These are phyloP conservation scores for Prinia subflava DNA, from an alignment of 2,113 vertebrate species.

Conservation along the genomic window DNA sequence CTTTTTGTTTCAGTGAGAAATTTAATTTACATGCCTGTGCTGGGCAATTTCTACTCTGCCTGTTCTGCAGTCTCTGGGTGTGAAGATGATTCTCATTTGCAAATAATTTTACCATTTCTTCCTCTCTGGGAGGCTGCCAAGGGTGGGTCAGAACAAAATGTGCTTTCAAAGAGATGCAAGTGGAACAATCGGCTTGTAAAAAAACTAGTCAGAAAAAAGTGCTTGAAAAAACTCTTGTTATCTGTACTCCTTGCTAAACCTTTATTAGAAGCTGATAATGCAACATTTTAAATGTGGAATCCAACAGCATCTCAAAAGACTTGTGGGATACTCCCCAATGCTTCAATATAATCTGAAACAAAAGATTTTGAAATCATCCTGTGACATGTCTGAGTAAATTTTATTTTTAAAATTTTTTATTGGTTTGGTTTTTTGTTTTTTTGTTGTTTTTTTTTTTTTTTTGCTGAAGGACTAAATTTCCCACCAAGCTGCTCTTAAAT, in stretches of 20 bases:
- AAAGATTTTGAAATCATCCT: background rate
- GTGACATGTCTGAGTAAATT: background rate
- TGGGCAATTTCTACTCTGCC: background rate
- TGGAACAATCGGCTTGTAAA: background rate
- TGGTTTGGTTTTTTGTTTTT: no score
- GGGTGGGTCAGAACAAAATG: constrained; percentile 10
- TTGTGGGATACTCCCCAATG: background rate
- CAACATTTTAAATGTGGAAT: background rate
- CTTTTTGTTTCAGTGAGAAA: background rate
- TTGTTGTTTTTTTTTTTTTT: no score
- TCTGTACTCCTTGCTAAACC: background rate
- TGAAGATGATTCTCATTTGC: constrained; percentile 12
- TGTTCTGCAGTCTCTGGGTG: background rate
- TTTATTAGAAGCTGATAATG: background rate
- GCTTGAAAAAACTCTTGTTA: background rate
- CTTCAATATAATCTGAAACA: background rate
- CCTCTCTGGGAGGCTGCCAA: background rate
- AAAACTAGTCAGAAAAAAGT: background rate
- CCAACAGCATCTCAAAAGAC: background rate
- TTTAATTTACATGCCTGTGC: background rate
- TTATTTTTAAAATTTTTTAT: background rate
- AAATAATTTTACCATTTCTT: constrained; percentile 11
- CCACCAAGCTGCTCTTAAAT: background rate
- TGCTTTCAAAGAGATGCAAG: background rate
- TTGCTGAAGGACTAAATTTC: background rate